These are phyloP conservation scores for Scopus umbretta DNA, from an alignment of 2,113 vertebrate species.

Conservation along the genomic window DNA sequence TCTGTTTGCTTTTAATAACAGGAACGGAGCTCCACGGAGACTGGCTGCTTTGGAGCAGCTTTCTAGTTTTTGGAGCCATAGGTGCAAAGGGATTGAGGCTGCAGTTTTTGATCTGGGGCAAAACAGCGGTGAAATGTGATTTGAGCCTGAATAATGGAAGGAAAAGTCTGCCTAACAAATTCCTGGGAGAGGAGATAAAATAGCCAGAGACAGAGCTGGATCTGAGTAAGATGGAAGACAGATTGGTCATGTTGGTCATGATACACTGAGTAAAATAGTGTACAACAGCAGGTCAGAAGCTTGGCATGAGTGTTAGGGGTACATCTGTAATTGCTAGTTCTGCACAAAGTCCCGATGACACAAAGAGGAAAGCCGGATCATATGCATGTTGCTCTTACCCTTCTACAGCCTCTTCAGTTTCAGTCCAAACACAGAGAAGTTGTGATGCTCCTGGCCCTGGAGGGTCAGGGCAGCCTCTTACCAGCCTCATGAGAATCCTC, in stretches of 20 bases:
- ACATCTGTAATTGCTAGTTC: not conserved
- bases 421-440: not conserved
- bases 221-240: not conserved
- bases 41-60: not conserved
- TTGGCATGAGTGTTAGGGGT: not conserved
- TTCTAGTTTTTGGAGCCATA: not conserved
- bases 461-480: not conserved
- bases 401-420: not conserved
- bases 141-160: not conserved
- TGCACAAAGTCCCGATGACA: not conserved
- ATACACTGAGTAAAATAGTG: not conserved
- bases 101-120: not conserved
- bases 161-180: not conserved
- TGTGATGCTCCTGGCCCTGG: rapidly evolving
- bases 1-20: not conserved
- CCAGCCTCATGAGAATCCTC: not conserved
- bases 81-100: not conserved
- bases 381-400: not conserved
- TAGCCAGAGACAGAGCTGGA: not conserved
- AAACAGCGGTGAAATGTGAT: not conserved
- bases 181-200: not conserved
- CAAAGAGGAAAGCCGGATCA: not conserved
- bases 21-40: rapidly evolving
- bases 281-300: not conserved
- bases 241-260: not conserved